phyloP scores from a whole-genome alignment of 2,888 invertebrate genomes.

The Chrysomela aeneicollis region DNA sequence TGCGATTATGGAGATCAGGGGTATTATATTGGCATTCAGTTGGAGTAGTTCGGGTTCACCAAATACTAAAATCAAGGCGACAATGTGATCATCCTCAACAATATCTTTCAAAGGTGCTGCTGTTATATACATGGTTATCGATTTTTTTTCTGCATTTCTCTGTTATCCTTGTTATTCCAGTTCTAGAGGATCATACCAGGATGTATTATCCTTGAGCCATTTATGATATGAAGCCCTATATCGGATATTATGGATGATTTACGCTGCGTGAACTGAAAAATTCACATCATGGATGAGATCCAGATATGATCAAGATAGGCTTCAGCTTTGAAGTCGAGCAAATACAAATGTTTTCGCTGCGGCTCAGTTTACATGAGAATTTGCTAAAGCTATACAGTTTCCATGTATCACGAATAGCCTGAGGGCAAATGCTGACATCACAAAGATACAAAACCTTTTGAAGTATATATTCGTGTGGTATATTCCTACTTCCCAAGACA shows the following conservation, averaged over 20 bases:
- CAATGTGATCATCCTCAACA: too few species aligned
- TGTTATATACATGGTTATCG: too few species aligned
- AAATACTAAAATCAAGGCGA: too few species aligned
- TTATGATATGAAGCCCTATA: neutral
- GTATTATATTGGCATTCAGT: too few species aligned
- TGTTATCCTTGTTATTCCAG: conserved; percentile 10
- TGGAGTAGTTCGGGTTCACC: too few species aligned
- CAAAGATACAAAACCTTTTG: neutral
- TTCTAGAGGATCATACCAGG: conserved; percentile 1
- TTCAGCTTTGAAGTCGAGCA: neutral
- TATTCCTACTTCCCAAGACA: too few species aligned
- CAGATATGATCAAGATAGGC: neutral
- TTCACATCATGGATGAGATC: neutral
- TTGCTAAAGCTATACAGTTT: too few species aligned
- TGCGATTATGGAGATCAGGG: too few species aligned
- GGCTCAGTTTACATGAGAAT: neutral
- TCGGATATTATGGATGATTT: neutral
- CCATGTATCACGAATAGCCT: too few species aligned
- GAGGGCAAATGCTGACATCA: neutral
- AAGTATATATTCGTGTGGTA: neutral
- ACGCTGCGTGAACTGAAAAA: neutral
- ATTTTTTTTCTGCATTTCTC: too few species aligned
- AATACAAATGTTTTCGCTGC: neutral
- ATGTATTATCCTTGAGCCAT: neutral
- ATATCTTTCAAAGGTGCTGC: too few species aligned